A percentile compares a stretch with the other conserved stretches of the same genome.
phyloP scores from a whole-genome alignment of 2,797 vertebrate species.

The Microctenopoma steveboyesi region DNA sequence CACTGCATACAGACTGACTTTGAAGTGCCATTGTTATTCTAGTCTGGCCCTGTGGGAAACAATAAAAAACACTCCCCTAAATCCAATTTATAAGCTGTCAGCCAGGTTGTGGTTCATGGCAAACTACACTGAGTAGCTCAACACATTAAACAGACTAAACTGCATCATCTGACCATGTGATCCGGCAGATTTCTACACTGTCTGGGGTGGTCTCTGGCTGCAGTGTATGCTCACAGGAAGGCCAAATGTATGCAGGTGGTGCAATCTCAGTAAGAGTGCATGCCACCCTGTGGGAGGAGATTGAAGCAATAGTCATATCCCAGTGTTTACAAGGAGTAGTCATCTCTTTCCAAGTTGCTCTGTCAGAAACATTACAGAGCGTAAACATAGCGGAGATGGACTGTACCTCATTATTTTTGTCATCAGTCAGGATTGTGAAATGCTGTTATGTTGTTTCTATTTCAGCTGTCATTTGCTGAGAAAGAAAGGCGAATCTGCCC shows the following conservation, averaged over 20 bases:
- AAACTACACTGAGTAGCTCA: conserved; percentile 73
- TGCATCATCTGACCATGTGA: conserved; percentile 67
- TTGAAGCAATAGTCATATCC: conserved; percentile 29
- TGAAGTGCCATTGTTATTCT: conserved; percentile 82
- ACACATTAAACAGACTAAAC: conserved; percentile 73
- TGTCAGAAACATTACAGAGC: conserved; percentile 31
- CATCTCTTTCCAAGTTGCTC: conserved; percentile 10
- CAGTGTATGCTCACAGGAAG: conserved; percentile 21
- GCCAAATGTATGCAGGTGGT: conserved; percentile 14
- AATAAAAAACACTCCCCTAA: conserved; percentile 78
- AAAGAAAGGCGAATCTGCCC: conserved; percentile 12
- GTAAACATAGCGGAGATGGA: conserved; percentile 27
- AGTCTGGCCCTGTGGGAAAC: conserved; percentile 72
- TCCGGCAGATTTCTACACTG: conserved; percentile 39
- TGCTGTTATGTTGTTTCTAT: conserved; percentile 23
- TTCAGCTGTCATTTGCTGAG: conserved; percentile 32
- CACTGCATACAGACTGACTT: conserved; percentile 73
- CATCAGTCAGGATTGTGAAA: conserved; percentile 19
- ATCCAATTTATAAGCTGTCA: conserved; percentile 84
- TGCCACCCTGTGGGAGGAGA: conserved; percentile 39
- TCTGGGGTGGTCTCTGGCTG: conserved; percentile 47
- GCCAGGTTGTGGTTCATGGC: conserved; percentile 68
- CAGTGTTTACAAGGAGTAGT: conserved; percentile 37
- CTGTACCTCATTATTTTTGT: conserved; percentile 6
- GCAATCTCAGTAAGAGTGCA: conserved; percentile 25